A percentile compares a stretch with the other conserved stretches of the same genome.
Evolutionary conservation across 2,797 vertebrate species (phyloP).

Genomic region (Sylvia borin): DNA sequence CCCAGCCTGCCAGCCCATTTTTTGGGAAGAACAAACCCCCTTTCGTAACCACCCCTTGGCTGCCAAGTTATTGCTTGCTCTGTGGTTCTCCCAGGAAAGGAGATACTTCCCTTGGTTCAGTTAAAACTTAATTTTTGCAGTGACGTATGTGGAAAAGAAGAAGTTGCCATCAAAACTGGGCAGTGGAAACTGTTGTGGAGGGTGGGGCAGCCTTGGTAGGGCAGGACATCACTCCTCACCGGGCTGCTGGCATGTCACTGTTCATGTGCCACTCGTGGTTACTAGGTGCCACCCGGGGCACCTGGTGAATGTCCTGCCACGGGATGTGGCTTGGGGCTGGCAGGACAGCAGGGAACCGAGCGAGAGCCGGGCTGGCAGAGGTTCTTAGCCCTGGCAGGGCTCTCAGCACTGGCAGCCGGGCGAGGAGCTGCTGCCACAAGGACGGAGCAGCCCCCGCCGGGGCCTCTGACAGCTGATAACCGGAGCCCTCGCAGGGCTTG

Average conservation of each 20-base stretch:
- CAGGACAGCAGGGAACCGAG: neutral
- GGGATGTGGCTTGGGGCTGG: neutral
- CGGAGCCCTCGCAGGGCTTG: neutral
- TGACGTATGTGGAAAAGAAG: neutral
- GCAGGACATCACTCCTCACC: neutral
- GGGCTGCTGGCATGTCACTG: neutral
- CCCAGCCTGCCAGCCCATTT: neutral
- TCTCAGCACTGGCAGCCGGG: neutral
- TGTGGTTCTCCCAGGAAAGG: neutral
- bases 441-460: neutral
- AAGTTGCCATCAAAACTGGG: neutral
- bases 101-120: neutral
- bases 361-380: neutral
- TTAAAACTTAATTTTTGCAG: neutral
- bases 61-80: neutral
- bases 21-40: neutral
- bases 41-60: neutral
- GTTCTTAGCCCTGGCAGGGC: neutral
- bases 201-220: neutral
- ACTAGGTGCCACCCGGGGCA: fast-evolving
- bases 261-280: neutral
- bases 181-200: neutral
- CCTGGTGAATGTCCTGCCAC: neutral
- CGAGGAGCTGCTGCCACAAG: neutral
- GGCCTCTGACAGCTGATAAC: slow-evolving; percentile 65